Evolutionary conservation across 2,113 vertebrate species (phyloP).

Genomic region (Spizaetus ornatus): DNA sequence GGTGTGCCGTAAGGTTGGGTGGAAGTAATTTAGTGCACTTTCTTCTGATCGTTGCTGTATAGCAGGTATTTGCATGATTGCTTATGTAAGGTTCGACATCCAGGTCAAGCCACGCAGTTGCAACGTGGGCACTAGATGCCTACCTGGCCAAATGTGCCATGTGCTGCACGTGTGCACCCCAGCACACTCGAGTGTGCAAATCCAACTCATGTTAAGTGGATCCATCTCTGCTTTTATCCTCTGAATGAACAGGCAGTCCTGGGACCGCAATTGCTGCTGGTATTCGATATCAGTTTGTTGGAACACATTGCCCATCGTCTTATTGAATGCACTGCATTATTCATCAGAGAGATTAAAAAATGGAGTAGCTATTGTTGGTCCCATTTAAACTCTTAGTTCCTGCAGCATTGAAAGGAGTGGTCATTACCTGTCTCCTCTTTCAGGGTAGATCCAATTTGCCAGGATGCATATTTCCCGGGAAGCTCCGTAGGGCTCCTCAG

Average conservation of each 20-base stretch:
- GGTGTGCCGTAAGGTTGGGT: neutral
- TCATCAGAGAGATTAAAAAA: neutral
- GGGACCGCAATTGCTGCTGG: rapidly evolving
- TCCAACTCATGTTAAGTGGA: rapidly evolving
- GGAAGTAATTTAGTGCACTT: neutral
- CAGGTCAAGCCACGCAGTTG: neutral
- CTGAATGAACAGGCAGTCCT: neutral
- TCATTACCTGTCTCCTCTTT: neutral
- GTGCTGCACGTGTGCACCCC: neutral
- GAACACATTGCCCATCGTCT: neutral
- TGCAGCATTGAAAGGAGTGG: neutral
- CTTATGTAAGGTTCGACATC: rapidly evolving
- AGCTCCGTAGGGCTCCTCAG: neutral
- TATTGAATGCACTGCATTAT: neutral
- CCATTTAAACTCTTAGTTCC: neutral
- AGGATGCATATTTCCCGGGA: neutral
- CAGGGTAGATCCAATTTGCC: neutral
- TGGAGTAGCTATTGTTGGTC: neutral
- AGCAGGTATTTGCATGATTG: rapidly evolving
- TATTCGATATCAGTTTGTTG: neutral
- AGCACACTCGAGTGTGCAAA: neutral
- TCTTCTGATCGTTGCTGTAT: rapidly evolving
- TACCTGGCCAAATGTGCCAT: neutral
- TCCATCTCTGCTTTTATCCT: neutral
- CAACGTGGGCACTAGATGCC: neutral